Conservation (phyloP, 2,113 vertebrate species). For the Aviceda subcristata region DNA sequence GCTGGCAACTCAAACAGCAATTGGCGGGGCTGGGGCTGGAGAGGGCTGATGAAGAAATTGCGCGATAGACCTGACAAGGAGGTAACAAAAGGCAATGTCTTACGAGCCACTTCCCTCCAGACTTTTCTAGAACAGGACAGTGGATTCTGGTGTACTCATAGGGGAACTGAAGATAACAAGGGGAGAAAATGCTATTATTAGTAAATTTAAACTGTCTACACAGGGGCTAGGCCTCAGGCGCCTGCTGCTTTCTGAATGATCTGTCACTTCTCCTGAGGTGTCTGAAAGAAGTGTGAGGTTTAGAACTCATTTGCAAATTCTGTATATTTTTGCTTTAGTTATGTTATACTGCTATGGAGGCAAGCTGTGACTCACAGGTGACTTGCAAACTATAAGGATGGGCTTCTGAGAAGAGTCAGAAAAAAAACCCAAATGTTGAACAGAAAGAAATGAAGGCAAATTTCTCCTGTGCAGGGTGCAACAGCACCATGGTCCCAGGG, state of each 20-base stretch:
- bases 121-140: background rate
- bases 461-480: background rate
- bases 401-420: background rate
- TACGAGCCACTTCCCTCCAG: background rate
- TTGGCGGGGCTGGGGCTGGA: background rate
- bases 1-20: background rate
- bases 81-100: background rate
- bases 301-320: background rate
- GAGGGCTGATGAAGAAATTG: background rate
- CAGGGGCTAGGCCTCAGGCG: accelerated
- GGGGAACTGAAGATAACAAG: background rate
- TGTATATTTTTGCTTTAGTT: background rate
- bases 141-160: background rate
- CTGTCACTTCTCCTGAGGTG: background rate
- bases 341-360: background rate
- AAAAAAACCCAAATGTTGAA: background rate
- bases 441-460: background rate
- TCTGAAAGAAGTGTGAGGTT: background rate
- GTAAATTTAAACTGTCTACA: background rate
- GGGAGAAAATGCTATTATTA: background rate
- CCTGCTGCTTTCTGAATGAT: background rate
- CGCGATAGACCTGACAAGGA: background rate
- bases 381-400: background rate
- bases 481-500: background rate
- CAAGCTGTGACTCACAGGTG: background rate